Evolutionary conservation across 2,113 vertebrate species (phyloP).

Genomic region (Eonycteris spelaea): DNA sequence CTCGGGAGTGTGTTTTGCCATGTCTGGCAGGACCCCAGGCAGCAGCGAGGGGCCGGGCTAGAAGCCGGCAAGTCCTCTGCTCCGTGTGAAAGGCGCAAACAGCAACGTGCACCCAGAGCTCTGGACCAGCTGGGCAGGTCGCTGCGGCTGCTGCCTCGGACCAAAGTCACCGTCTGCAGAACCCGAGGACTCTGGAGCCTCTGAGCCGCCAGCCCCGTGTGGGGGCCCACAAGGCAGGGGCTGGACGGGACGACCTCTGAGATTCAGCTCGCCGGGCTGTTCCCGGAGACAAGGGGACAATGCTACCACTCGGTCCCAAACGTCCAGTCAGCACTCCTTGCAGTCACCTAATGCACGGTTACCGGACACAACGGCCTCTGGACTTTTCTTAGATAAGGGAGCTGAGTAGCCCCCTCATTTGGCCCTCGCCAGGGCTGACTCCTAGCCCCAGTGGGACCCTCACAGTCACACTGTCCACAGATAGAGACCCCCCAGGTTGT

Average conservation of each 20-base stretch:
- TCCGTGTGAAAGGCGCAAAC: background rate
- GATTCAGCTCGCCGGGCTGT: background rate
- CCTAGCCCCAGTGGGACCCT: background rate
- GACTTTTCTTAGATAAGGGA: background rate
- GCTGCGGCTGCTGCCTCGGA: background rate
- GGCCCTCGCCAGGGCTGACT: fast-evolving
- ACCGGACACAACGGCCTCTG: fast-evolving
- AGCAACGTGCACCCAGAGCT: background rate
- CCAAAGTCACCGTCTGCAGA: background rate
- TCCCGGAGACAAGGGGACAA: fast-evolving
- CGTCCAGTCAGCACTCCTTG: fast-evolving
- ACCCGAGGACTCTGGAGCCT: background rate
- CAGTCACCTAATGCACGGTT: fast-evolving
- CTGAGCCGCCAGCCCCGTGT: fast-evolving
- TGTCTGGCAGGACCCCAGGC: background rate
- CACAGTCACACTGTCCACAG: background rate
- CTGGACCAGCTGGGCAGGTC: fast-evolving
- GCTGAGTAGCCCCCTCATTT: fast-evolving
- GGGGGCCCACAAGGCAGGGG: background rate
- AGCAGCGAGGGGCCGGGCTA: background rate
- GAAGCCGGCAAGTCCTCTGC: background rate
- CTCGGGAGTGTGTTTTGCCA: conserved; percentile 3
- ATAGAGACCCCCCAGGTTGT: background rate
- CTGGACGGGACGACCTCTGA: background rate
- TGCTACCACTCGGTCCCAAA: fast-evolving